A percentile compares a stretch with the other conserved stretches of the same genome.
phyloP scores from a whole-genome alignment of 1,140 invertebrate species.

The Zophobas atratus region DNA sequence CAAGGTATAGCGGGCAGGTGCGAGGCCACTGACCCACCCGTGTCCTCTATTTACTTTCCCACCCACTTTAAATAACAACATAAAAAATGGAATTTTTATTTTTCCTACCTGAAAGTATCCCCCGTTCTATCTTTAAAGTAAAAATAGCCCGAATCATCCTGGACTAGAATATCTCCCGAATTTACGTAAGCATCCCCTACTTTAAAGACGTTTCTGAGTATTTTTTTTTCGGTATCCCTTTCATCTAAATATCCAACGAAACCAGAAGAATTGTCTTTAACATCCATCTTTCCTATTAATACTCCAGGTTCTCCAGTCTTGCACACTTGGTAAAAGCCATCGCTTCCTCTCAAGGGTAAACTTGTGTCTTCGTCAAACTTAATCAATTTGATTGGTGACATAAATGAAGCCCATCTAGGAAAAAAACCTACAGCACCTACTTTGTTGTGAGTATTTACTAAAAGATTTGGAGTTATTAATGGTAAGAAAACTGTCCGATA shows the following conservation, averaged over 20 bases:
- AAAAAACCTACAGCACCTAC: slow-evolving; percentile 95
- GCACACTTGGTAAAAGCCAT: slow-evolving; percentile 85
- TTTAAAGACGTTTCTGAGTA: slow-evolving; percentile 87
- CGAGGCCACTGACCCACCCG: too few species aligned
- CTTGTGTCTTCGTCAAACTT: slow-evolving; percentile 87
- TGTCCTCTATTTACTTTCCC: too few species aligned
- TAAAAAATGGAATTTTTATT: too few species aligned
- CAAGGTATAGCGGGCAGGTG: too few species aligned
- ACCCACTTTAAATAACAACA: too few species aligned
- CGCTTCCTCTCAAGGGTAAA: slow-evolving; percentile 80
- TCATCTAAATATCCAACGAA: slow-evolving; percentile 91
- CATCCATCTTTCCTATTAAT: slow-evolving; percentile 85
- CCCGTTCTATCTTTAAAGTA: slow-evolving; percentile 98
- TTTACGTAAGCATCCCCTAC: slow-evolving; percentile 93
- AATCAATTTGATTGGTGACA: slow-evolving; percentile 83
- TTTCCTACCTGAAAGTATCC: slow-evolving; percentile 91
- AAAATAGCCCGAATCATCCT: slow-evolving; percentile 93
- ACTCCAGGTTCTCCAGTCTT: slow-evolving; percentile 81
- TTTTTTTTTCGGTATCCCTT: slow-evolving; percentile 93
- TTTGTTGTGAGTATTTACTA: slow-evolving; percentile 92
- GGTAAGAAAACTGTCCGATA: background rate
- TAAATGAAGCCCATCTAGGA: slow-evolving; percentile 76
- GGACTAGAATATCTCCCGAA: slow-evolving; percentile 92
- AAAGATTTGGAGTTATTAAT: slow-evolving; percentile 61
- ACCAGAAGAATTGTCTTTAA: slow-evolving; percentile 76